A percentile compares a stretch with the other conserved stretches of the same genome.
These are phyloP conservation scores for Leptosomus discolor DNA, from an alignment of 2,113 vertebrate genomes.

Conservation along the genomic window DNA sequence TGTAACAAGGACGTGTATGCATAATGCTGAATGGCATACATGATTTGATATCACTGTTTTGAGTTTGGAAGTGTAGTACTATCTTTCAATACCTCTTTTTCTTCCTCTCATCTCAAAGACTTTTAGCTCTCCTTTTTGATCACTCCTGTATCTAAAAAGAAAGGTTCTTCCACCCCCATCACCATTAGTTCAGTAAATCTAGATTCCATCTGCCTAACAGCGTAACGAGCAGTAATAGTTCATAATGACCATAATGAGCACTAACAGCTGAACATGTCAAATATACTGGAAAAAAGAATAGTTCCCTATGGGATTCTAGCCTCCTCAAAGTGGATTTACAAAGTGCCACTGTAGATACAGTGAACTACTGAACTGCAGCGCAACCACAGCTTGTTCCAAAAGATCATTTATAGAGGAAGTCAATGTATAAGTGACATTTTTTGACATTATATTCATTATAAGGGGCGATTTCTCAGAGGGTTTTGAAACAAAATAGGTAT, in stretches of 20 bases:
- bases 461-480: neutral
- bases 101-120: neutral
- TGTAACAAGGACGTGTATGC: too few relatives aligned
- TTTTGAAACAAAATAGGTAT: neutral
- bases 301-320: conserved; percentile 29
- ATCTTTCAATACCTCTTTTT: neutral
- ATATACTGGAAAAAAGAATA: conserved; percentile 40
- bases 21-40: neutral
- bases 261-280: conserved; percentile 66
- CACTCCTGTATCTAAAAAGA: neutral
- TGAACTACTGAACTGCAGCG: neutral
- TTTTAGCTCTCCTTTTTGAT: neutral
- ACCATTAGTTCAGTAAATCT: conserved; percentile 44
- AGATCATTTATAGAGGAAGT: neutral
- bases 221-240: conserved; percentile 63
- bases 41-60: neutral
- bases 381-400: neutral
- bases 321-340: conserved; percentile 1
- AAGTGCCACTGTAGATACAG: neutral
- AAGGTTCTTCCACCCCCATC: conserved; percentile 18
- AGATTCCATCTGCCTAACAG: conserved; percentile 62
- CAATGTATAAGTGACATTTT: neutral
- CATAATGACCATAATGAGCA: conserved; percentile 61
- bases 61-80: neutral
- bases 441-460: neutral